These are phyloP conservation scores for Calypte anna DNA, from an alignment of 2,113 vertebrate species.

Conservation along the genomic window DNA sequence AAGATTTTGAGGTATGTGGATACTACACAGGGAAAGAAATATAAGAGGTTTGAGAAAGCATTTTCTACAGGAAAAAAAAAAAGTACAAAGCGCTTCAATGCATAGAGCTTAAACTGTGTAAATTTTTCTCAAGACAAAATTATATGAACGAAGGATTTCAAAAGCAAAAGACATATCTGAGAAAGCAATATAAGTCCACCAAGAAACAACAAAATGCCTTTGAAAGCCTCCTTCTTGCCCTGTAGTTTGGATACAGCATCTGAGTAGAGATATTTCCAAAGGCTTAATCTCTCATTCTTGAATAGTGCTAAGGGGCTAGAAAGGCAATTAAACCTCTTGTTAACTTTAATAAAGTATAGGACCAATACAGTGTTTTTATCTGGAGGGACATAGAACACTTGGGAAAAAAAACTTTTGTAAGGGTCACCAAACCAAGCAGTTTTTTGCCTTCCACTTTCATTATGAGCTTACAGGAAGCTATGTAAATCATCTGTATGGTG, in stretches of 20 bases:
- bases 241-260: background rate
- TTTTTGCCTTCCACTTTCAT: background rate
- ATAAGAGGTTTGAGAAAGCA: background rate
- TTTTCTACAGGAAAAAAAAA: background rate
- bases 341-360: background rate
- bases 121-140: background rate
- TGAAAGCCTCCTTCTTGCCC: background rate
- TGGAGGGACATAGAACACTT: background rate
- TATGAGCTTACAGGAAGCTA: background rate
- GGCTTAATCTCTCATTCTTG: background rate
- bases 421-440: accelerated
- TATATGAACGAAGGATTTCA: background rate
- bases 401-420: background rate
- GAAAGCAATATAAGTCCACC: background rate
- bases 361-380: background rate
- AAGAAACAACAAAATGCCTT: background rate
- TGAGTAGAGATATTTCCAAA: background rate
- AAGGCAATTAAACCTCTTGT: background rate
- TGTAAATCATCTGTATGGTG: background rate
- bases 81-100: background rate
- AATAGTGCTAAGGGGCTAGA: background rate
- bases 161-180: background rate
- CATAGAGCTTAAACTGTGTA: background rate
- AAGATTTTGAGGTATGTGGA: background rate
- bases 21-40: background rate